Conservation (phyloP, 1,140 invertebrate species). For the Sminthurides bifidus region DNA sequence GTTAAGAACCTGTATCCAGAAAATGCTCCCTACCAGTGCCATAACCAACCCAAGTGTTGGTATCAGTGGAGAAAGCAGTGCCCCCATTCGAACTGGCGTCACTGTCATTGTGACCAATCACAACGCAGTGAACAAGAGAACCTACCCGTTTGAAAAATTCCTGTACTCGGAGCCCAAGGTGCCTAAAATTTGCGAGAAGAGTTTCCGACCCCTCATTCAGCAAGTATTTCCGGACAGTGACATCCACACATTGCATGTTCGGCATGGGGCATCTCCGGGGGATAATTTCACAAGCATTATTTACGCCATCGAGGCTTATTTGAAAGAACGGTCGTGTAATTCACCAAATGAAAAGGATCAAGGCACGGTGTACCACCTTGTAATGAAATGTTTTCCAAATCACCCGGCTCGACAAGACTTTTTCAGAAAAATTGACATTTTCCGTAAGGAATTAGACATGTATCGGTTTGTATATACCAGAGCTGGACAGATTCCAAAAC, state of each 20-base stretch:
- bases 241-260: constrained; percentile 32
- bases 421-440: constrained; percentile 13
- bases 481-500: constrained; percentile 4
- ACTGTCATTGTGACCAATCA: no score
- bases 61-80: no score
- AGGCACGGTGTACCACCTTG: background rate
- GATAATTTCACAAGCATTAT: constrained; percentile 41
- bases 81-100: no score
- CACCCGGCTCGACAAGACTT: constrained; percentile 13
- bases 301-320: constrained; percentile 31
- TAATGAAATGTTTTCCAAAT: constrained; percentile 7
- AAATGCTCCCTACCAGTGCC: no score
- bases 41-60: no score
- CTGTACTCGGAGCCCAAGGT: background rate
- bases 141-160: background rate
- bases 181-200: background rate
- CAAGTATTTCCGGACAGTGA: constrained; percentile 3
- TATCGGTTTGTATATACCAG: constrained; percentile 9
- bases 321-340: background rate
- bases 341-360: constrained; percentile 7
- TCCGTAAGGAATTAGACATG: constrained; percentile 9
- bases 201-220: background rate
- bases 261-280: constrained; percentile 34
- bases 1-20: no score
- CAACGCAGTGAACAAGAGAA: constrained; percentile 5